Conservation (phyloP, 1,140 invertebrate genomes). For the Apis mellifera region Amel_HAv3.1 CM009945.2:736501-737000, state of each 20-base stretch:
- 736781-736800: background rate
- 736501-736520: constrained; percentile 43
- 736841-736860: background rate
- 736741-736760: constrained; percentile 19
- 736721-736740: constrained; percentile 48
- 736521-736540: constrained; percentile 12
- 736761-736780: constrained; percentile 38
- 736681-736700: constrained; percentile 47
- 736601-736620: constrained; percentile 30
- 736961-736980: too few relatives aligned
- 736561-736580: constrained; percentile 14
- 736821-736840: background rate
- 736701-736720: constrained; percentile 55
- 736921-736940: too few relatives aligned
- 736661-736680: constrained; percentile 39
- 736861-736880: background rate
- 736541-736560: constrained; percentile 39
- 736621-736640: constrained; percentile 42
- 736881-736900: background rate
- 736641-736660: constrained; percentile 26
- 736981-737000: too few relatives aligned
- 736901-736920: background rate
- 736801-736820: constrained; percentile 20
- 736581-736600: background rate
- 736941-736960: too few relatives aligned